Conservation (phyloP, 2,888 invertebrate species). For the Clepsis dumicolana region DNA sequence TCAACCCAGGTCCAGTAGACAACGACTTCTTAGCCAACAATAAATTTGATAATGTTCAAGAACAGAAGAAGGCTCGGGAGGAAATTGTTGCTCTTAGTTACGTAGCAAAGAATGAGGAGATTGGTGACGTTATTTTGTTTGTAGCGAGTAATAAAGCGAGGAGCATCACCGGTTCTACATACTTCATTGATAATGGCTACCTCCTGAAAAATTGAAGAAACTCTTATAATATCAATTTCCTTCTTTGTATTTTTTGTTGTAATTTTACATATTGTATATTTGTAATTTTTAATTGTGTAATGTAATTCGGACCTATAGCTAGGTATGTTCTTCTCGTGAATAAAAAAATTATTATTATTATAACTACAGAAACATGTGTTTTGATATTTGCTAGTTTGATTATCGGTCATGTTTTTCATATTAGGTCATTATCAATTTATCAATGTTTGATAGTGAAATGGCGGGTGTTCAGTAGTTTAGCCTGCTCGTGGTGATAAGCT, state of each 20-base stretch:
- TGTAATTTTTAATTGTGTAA: neutral
- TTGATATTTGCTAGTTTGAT: neutral
- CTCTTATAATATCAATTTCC: neutral
- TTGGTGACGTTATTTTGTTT: conserved; percentile 17
- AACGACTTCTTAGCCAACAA: conserved; percentile 31
- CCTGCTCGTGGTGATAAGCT: no score
- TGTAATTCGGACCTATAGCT: no score
- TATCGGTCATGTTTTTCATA: no score
- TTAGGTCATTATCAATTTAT: no score
- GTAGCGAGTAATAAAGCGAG: conserved; percentile 18
- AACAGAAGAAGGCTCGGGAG: neutral
- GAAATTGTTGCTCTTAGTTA: conserved; percentile 3
- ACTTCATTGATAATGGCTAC: conserved; percentile 26
- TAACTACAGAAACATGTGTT: no score
- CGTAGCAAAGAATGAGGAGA: conserved; percentile 24
- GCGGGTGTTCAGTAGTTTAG: no score
- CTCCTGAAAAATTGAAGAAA: conserved; percentile 22
- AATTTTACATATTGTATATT: neutral
- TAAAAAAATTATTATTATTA: no score
- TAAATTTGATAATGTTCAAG: neutral
- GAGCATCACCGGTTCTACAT: conserved; percentile 30
- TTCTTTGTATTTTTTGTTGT: no score
- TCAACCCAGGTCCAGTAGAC: conserved; percentile 83
- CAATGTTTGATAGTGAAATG: no score
- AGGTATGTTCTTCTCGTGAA: no score